Base-by-base conservation (phyloP, 2,113 vertebrate genomes). In the Pterophyllum scalare region DNA sequence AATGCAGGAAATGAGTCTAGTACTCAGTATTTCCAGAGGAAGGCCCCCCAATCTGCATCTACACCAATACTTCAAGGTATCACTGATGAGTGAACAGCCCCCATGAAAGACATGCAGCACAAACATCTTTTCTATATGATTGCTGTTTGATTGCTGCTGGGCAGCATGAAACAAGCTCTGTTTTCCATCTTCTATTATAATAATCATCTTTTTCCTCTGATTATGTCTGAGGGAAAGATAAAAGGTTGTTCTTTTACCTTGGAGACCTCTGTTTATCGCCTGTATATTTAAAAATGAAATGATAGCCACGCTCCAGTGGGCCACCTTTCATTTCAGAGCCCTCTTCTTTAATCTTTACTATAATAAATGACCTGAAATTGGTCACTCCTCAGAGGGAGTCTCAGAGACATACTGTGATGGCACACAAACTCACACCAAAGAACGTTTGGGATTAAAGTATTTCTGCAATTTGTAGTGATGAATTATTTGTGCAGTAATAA, bases 161-260 rank as follows among this genome's bases (percentile, higher is more conserved):
- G 38, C n/a, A 67, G 67, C 43, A 6, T 22, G 17, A 82, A 70
- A 79, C 40, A 35, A 65, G 40, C 4, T 22, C 6, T 52, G 49
- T 40, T 75, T 80, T 62, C 17, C 20, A 6, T 12, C 43, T 38
- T 46, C 38, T 20, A 12, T 62, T 61, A 10, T 24, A 59, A 46
- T 67, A 62, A 78, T 79, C 76, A 86, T 79, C 79, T 24, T 67
- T 67, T 35, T 26, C 14, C 33, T 57, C 72, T 59, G 81, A 87
- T 88, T 87, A 72, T 46, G 28, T 83, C 81, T 79, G 65, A 26
- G 80, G 56, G 60, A 85, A 80, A 74, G 28, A 90, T 78, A 28
- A 81, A 79, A 79, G 59, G 33, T 24, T 49, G 7, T 43, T 28
- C 67, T 81, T 75, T 90, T 67, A 85, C 46, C 35, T 54, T 19